These are phyloP conservation scores for Lepidonotus clava DNA, from an alignment of 2,888 invertebrate species.

Conservation along the genomic window DNA sequence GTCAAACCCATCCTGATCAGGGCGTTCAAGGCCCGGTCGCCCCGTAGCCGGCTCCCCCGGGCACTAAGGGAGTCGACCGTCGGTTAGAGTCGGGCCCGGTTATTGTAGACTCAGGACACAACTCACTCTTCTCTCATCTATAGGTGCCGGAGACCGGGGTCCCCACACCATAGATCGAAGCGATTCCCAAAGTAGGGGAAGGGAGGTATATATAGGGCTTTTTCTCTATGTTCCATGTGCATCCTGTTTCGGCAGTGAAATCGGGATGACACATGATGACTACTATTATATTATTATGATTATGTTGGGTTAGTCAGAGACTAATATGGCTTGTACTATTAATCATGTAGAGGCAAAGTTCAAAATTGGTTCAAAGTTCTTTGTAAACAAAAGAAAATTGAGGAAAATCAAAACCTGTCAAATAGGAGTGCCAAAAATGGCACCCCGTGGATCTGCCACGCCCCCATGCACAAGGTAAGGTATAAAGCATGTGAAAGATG, in stretches of 20 bases:
- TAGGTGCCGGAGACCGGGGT: neutral
- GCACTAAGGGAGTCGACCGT: neutral
- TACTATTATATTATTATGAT: neutral
- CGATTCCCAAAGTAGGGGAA: neutral
- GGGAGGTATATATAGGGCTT: neutral
- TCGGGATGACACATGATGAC: conserved; percentile 12
- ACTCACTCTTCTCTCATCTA: conserved; percentile 1
- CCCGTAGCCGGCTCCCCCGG: neutral
- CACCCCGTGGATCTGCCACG: conserved; percentile 51
- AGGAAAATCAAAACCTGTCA: neutral
- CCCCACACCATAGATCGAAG: neutral
- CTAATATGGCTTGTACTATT: too few species aligned
- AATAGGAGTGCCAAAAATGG: too few species aligned
- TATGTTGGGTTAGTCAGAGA: neutral
- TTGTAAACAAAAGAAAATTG: neutral
- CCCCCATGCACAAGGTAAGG: neutral
- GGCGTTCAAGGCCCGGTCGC: neutral
- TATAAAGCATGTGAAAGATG: conserved; percentile 19
- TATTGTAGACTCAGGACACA: neutral
- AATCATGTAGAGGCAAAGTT: too few species aligned
- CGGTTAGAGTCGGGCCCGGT: neutral
- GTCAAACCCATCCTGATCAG: too few species aligned
- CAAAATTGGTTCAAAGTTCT: too few species aligned
- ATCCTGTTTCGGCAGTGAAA: neutral
- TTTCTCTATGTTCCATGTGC: neutral